A percentile compares a stretch with the other conserved stretches of the same genome.
Conservation (phyloP, 1,140 invertebrate species). For the Lepidurus couesii region DNA sequence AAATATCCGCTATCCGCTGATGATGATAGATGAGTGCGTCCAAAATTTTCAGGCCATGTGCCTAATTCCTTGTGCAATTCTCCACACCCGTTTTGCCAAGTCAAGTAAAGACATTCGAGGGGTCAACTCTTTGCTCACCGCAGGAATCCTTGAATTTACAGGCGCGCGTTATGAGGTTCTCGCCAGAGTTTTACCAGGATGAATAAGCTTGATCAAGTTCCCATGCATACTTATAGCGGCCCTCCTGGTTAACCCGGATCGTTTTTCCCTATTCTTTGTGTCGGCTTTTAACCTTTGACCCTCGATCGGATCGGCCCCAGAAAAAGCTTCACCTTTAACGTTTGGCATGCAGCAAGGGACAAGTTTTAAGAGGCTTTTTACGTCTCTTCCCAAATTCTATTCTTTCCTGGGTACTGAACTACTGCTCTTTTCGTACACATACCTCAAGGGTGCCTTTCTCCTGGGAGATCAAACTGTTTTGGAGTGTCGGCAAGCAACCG, state of each 20-base stretch:
- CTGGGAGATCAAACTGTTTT: neutral
- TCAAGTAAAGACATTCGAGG: neutral
- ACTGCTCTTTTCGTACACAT: neutral
- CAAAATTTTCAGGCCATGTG: neutral
- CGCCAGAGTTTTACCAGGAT: neutral
- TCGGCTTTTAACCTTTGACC: conserved; percentile 18
- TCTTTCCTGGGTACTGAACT: neutral
- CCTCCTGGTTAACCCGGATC: neutral
- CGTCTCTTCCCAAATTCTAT: neutral
- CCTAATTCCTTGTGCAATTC: conserved; percentile 14
- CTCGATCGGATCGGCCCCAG: neutral
- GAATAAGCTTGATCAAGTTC: neutral
- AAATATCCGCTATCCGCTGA: neutral
- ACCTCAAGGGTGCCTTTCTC: neutral
- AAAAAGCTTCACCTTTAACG: neutral
- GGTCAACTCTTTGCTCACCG: neutral
- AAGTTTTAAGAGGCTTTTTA: neutral
- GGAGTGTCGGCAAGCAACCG: neutral
- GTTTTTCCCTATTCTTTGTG: neutral
- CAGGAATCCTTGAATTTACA: neutral
- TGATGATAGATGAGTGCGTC: neutral
- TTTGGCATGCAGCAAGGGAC: neutral
- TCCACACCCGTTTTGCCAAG: neutral
- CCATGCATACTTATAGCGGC: neutral
- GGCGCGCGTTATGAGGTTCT: neutral